Evolutionary conservation across 2,797 vertebrate species (phyloP), one percentile per base, ranked within the genome.

Genomic region (Catharus ustulatus): DNA sequence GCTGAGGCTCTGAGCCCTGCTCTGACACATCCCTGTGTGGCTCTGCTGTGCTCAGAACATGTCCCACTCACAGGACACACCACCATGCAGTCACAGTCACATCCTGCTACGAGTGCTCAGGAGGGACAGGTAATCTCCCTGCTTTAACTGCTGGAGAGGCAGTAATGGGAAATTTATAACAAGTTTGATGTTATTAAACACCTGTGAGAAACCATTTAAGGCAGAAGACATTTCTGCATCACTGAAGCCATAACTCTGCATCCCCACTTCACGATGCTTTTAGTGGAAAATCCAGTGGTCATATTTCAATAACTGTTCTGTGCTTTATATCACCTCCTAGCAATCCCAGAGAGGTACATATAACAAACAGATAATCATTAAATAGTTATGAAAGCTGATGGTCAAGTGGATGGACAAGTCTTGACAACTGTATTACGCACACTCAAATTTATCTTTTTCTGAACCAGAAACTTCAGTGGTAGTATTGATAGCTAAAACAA

Each of bases 131-230:
- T 84, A 88, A 93, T 86, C 58, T 86, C 38, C 38, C 77, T 3
- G 13, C 46, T 90, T 84, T 62, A 68, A 81, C 83, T 58, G 20
- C 77, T 82, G 51, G 67, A 80, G 85, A 66, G 88, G 23, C 58
- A 81, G 17, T 81, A 78, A 84, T 46, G 30, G 62, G 46, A 90
- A 91, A 84, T 27, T 88, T 62, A 76, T 88, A 90, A 84, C 84
- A 34, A 75, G 58, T 62, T 86, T 91, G 86, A 78, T 75, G 62
- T 51, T 86, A 62, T 84, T 92, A 81, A 94, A 88, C 73, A 93
- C 77, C 69, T 81, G 85, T 75, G 62, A 88, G 76, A 93, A 94
- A 72, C 30, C 30, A 62, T 72, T 90, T 81, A 68, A 54, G 13
- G 46, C 32, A 81, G 61, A 81, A 85, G 32, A 72, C 7, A 43